Evolutionary conservation across 2,797 vertebrate genomes (phyloP).

Genomic region (Heterohyrax brucei): DNA sequence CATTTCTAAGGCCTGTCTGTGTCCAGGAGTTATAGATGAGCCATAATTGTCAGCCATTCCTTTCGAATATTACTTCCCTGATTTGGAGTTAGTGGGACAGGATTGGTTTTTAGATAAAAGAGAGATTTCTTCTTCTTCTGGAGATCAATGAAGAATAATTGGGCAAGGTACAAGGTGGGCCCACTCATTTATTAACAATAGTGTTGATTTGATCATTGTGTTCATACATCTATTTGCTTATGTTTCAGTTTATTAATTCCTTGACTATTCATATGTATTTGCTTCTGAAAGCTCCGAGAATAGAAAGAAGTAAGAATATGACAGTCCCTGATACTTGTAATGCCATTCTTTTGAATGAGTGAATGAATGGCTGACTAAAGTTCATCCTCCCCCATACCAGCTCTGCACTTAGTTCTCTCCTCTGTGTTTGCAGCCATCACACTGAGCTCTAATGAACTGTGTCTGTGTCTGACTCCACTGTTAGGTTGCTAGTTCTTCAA

Average conservation of each 20-base stretch:
- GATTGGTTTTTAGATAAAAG: background rate
- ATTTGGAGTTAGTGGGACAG: background rate
- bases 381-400: background rate
- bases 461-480: background rate
- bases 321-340: background rate
- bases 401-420: background rate
- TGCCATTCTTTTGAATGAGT: background rate
- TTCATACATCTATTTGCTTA: background rate
- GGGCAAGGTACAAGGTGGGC: background rate
- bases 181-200: background rate
- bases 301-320: background rate
- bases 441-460: background rate
- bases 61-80: background rate
- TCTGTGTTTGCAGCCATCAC: background rate
- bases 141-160: background rate
- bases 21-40: background rate
- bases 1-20: background rate
- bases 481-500: background rate
- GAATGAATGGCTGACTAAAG: background rate
- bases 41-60: background rate
- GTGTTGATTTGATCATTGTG: background rate
- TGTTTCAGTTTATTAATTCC: constrained; percentile 3
- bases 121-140: background rate
- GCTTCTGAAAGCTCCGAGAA: background rate
- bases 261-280: constrained; percentile 10